phyloP scores from a whole-genome alignment of 1,140 invertebrate genomes.

The Drosophila lowei region DNA sequence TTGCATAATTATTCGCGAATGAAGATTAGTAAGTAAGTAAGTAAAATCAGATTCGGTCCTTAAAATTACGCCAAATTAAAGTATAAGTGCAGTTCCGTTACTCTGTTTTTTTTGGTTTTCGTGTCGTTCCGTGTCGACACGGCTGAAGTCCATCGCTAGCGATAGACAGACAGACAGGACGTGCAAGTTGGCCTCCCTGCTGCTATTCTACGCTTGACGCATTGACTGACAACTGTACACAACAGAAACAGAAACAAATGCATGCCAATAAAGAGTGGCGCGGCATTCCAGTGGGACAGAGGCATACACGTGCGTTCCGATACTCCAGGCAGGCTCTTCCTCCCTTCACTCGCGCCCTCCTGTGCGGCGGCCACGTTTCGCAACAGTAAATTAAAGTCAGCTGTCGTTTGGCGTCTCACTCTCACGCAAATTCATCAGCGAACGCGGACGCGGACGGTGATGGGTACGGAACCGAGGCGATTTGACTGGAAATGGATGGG shows the following conservation, averaged over 20 bases:
- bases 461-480: no score
- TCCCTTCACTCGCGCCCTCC: not conserved
- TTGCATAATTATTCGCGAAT: no score
- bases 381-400: slow-evolving; percentile 33
- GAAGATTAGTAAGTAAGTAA: no score
- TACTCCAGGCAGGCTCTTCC: not conserved
- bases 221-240: slow-evolving; percentile 48
- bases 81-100: no score
- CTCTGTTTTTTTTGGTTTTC: no score
- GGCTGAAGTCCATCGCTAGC: no score
- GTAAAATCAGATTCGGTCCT: no score
- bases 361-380: not conserved
- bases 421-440: slow-evolving; percentile 7
- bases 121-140: no score
- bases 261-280: not conserved
- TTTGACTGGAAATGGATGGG: no score
- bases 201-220: slow-evolving; percentile 27
- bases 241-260: not conserved
- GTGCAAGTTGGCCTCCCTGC: not conserved
- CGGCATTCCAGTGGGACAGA: not conserved
- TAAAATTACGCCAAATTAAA: no score
- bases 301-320: slow-evolving; percentile 25
- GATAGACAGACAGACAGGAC: not conserved
- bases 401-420: slow-evolving; percentile 10
- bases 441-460: no score